Base-by-base conservation (phyloP, 2,113 vertebrate species). In the Chionodraco myersi region DNA sequence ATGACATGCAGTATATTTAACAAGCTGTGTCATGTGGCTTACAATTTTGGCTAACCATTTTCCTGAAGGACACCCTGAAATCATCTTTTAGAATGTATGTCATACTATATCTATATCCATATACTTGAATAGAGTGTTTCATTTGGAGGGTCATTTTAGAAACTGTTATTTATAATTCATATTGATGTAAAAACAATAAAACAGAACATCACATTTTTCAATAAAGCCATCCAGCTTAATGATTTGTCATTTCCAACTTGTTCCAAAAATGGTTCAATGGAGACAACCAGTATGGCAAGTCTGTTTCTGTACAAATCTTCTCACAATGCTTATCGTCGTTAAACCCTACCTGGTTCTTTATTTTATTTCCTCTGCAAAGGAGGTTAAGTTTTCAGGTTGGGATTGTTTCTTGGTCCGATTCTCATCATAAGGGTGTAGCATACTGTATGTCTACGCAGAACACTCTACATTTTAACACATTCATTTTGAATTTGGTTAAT, bases 241-340 rank as follows among this genome's bases (percentile, higher is more conserved):
- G 23, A 49, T 63, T 64, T 75, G 63, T 26, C 26, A 5, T 49
- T 41, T 69, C 8, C 4, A 57, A 23, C 56, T 61, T 65, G 36
- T 66, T 0, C 10, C 16, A 8, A 49, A 48, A 65, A 66, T 67
- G 30, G 36, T 10, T 1, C 53, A 44, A 74, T 51, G 16, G 13
- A 66, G 21, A 65, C 65, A 61, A 70, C 45, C 13, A 34, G 45
- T 16, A 1, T 7, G 11, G 11, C 3, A 70, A 63, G 47, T 23
- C 16, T 36, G 6, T 47, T 23, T 72, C 21, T 36, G 1, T 8
- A 54, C 6, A 30, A 47, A 6, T 71, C 1, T 61, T 53, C 18
- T 74, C 5, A 15, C 4, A 1, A 16, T 71, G 45, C 15, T 41
- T 30, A 60, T 21, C 5, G 2, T 54, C 49, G 16, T 26, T 51